Evolutionary conservation across 1,140 invertebrate species (phyloP).

Genomic region (Cydia fagiglandana): DNA sequence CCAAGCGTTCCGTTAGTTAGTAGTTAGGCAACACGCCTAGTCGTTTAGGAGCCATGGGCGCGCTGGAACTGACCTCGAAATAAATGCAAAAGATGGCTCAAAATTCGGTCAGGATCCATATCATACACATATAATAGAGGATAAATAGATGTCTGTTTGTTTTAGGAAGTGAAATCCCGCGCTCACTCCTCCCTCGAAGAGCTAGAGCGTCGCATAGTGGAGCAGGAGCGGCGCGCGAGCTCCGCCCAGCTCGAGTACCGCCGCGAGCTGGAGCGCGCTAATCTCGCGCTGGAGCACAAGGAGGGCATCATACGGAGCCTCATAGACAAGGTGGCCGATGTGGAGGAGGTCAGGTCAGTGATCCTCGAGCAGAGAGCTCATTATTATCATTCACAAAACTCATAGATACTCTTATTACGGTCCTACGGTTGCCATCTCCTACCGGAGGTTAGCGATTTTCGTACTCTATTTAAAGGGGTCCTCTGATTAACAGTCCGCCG

Average conservation of each 20-base stretch:
- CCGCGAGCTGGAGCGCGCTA: constrained; percentile 59
- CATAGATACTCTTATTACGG: too few species aligned
- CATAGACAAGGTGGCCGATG: constrained; percentile 69
- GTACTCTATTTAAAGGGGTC: too few species aligned
- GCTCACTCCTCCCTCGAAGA: constrained; percentile 64
- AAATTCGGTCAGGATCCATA: too few species aligned
- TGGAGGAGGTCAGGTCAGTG: constrained; percentile 57
- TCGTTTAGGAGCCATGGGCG: constrained; percentile 44
- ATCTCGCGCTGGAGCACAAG: constrained; percentile 62
- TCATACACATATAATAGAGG: too few species aligned
- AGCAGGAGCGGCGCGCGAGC: constrained; percentile 59
- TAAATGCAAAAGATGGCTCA: too few species aligned
- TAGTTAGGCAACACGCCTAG: constrained; percentile 41
- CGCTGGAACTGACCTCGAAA: constrained; percentile 39
- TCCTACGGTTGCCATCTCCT: too few species aligned
- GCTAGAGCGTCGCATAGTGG: constrained; percentile 64
- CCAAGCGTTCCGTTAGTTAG: background rate
- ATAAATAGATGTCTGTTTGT: background rate
- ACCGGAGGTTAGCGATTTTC: too few species aligned
- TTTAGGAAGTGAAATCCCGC: constrained; percentile 63
- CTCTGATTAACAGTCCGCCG: too few species aligned
- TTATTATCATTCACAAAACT: too few species aligned
- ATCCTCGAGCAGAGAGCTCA: too few species aligned
- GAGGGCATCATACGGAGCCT: constrained; percentile 67
- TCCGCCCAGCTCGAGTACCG: constrained; percentile 57